These are phyloP conservation scores for Capreolus pygargus DNA, from an alignment of 2,113 vertebrate species.

Conservation along the genomic window DNA sequence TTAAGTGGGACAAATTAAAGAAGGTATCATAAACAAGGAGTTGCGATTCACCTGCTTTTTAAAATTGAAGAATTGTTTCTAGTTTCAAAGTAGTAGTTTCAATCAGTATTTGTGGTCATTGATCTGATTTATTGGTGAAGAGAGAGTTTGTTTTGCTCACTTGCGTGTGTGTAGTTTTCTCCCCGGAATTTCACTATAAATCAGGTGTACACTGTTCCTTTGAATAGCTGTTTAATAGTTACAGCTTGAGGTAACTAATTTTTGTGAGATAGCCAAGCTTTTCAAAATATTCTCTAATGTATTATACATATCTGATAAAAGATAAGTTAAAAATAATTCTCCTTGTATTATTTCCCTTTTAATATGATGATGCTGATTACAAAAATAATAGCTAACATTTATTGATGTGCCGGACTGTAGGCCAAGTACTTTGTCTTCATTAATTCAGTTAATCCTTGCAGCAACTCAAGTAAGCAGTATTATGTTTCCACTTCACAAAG, in stretches of 20 bases:
- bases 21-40: neutral
- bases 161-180: neutral
- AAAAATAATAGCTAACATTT: conserved; percentile 22
- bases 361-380: neutral
- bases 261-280: neutral
- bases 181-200: neutral
- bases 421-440: neutral
- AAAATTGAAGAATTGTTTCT: conserved; percentile 22
- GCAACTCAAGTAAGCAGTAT: neutral
- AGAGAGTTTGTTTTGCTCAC: neutral
- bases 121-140: neutral
- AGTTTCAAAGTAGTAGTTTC: neutral
- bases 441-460: neutral
- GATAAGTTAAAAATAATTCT: neutral
- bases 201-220: neutral
- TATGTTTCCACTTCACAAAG: neutral
- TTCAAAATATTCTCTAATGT: neutral
- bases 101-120: neutral
- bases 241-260: neutral
- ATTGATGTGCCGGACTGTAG: neutral
- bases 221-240: conserved; percentile 5
- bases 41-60: neutral
- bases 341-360: neutral
- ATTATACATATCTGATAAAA: neutral
- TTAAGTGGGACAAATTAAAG: neutral